Evolutionary conservation across 2,888 invertebrate species (phyloP).

Genomic region (Protonemura montana): DNA sequence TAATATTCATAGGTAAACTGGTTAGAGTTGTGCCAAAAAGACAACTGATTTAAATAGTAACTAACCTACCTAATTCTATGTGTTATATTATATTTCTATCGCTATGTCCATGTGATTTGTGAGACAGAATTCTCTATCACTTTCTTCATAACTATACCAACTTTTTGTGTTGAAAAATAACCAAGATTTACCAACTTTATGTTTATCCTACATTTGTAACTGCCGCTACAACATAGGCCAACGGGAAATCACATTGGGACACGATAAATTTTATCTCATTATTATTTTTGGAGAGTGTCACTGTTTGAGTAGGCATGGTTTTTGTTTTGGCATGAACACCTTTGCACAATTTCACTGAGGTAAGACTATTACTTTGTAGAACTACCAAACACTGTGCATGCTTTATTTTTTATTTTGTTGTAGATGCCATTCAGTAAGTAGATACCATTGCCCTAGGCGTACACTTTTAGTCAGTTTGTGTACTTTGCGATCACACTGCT

Average conservation of each 20-base stretch:
- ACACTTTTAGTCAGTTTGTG: too few relatives aligned
- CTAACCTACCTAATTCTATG: not conserved
- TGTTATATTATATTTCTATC: not conserved
- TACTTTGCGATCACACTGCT: too few relatives aligned
- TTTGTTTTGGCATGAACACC: slow-evolving; percentile 43
- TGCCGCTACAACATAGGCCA: slow-evolving; percentile 49
- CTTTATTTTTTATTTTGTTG: not conserved
- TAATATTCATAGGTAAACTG: too few relatives aligned
- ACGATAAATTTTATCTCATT: not conserved
- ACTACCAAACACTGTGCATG: not conserved
- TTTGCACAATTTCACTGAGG: slow-evolving; percentile 28
- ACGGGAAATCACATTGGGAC: slow-evolving; percentile 5
- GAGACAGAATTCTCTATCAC: not conserved
- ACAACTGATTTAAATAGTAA: not conserved
- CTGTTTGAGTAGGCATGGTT: slow-evolving; percentile 44
- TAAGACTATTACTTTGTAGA: not conserved
- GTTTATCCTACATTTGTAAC: not conserved
- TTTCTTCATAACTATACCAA: not conserved
- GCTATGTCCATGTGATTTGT: slow-evolving; percentile 8
- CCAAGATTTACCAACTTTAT: not conserved
- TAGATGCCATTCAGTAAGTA: not conserved
- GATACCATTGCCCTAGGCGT: not conserved
- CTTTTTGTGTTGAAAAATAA: not conserved
- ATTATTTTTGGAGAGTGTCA: not conserved
- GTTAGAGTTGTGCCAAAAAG: not conserved